Evolutionary conservation across 2,797 vertebrate genomes (phyloP).

Genomic region (Phylloscopus collybita): DNA sequence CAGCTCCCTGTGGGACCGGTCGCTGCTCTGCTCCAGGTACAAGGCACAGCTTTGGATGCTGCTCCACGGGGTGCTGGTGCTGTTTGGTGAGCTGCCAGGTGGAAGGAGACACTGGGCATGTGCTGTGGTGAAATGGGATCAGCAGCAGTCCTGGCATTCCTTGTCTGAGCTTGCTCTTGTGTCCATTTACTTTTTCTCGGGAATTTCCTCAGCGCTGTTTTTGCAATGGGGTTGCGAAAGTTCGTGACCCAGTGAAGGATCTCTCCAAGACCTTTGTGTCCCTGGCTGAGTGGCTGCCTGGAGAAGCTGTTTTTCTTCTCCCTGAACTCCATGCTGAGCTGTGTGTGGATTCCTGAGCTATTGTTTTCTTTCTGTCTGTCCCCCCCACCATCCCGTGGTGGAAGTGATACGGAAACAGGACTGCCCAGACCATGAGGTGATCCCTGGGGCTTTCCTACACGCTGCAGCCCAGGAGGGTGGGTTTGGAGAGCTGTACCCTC

Average conservation of each 20-base stretch:
- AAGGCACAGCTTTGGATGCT: fast-evolving
- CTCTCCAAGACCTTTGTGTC: conserved; percentile 24
- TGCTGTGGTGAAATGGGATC: neutral
- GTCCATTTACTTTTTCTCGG: conserved; percentile 15
- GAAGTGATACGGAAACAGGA: fast-evolving
- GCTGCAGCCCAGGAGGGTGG: neutral
- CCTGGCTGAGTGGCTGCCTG: neutral
- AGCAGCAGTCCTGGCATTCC: neutral
- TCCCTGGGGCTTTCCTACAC: neutral
- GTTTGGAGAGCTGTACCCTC: neutral
- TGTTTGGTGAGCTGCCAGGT: neutral
- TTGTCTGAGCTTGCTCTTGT: neutral
- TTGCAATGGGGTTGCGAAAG: neutral
- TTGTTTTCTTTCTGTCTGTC: neutral
- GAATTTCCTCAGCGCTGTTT: conserved; percentile 27
- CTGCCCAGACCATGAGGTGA: fast-evolving
- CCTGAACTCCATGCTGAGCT: neutral
- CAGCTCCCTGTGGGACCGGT: neutral
- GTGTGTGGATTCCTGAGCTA: neutral
- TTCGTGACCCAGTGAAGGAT: neutral
- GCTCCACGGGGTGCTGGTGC: fast-evolving
- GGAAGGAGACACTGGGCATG: neutral
- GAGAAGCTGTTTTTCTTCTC: neutral
- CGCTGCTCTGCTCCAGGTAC: neutral
- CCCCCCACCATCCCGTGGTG: fast-evolving